Evolutionary conservation across 2,797 vertebrate genomes (phyloP), one percentile per base, ranked within the genome.

Genomic region (Crax fasciolata): DNA sequence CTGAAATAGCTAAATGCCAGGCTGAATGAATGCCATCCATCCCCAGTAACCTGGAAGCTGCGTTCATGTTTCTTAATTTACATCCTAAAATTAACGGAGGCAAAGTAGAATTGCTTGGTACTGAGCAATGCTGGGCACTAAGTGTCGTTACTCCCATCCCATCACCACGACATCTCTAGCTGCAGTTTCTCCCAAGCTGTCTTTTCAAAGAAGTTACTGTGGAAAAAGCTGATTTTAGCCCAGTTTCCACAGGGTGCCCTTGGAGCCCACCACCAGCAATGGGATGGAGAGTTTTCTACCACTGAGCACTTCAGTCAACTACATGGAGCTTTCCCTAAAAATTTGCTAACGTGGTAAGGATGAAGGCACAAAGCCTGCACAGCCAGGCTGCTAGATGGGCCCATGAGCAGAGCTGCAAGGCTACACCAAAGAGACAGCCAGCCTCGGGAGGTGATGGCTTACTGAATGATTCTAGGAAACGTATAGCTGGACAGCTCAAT

Each of bases 281-380:
- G 2, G 73, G 11, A 27, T 5, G 19, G 62, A 49, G 43, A 55
- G 13, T 30, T 48, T 65, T 14, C 11, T 4, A 20, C 10, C 54
- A 8, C 70, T 30, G 27, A 62, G 63, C 9, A 9, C 11, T 38
- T 30, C 57, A 38, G 13, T 8, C 18, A 32, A 11, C 18, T 28
- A 11, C 19, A 3, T 1, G 18, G 49, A 14, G 14, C 54, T 66
- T 62, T 62, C 59, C 39, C 25, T 41, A 19, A 7, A 46, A 48
- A 17, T 27, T 30, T 67, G 30, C 12, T 2, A 3, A 11, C 1
- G 0, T 3, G 10, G 5, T 1, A 3, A 0, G 1, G 72, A 48
- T 52, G 13, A 2, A 62, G 25, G 25, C 28, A 48, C 61, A 48
- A 25, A 54, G 25, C 28, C 35, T n/a, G 52, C 41, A 20, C 20